phyloP scores from a whole-genome alignment of 2,888 invertebrate species.

The Watsonalla cultraria region DNA sequence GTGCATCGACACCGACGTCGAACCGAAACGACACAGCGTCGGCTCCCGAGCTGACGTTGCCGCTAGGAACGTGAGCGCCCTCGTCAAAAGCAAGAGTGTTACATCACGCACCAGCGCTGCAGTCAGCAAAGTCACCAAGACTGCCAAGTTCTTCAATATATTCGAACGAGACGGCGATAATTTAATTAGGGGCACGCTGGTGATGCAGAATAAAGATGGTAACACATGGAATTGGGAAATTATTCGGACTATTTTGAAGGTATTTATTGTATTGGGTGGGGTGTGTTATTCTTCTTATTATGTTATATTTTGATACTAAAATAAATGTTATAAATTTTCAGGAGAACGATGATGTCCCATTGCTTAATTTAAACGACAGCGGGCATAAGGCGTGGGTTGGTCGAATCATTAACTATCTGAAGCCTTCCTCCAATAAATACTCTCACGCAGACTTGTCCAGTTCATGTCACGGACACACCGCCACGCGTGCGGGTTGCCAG shows the following conservation, averaged over 20 bases:
- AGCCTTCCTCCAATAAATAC: slow-evolving; percentile 92
- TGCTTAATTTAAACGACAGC: slow-evolving; percentile 62
- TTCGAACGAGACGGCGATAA: slow-evolving; percentile 82
- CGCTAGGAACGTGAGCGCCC: slow-evolving; percentile 62
- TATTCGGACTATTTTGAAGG: slow-evolving; percentile 89
- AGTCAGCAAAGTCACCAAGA: slow-evolving; percentile 60
- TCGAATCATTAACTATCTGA: slow-evolving; percentile 89
- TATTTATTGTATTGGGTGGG: slow-evolving; percentile 35
- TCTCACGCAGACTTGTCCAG: slow-evolving; percentile 87
- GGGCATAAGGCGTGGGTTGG: slow-evolving; percentile 74
- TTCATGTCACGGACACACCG: slow-evolving; percentile 77
- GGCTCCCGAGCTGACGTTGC: slow-evolving; percentile 67
- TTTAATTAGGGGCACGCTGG: slow-evolving; percentile 88
- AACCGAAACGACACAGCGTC: slow-evolving; percentile 63
- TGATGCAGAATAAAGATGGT: slow-evolving; percentile 88
- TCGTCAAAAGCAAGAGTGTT: slow-evolving; percentile 73
- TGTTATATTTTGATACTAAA: background rate
- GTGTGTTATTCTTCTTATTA: background rate
- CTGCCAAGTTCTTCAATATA: slow-evolving; percentile 71
- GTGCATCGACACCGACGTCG: slow-evolving; percentile 63
- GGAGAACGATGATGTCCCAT: slow-evolving; percentile 52
- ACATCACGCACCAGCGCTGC: slow-evolving; percentile 64
- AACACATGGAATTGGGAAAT: slow-evolving; percentile 95
- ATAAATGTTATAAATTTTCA: slow-evolving; percentile 20
- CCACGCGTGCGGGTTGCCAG: slow-evolving; percentile 84